Conservation (phyloP, 2,888 invertebrate species). For the Cheilosia grossa region DNA sequence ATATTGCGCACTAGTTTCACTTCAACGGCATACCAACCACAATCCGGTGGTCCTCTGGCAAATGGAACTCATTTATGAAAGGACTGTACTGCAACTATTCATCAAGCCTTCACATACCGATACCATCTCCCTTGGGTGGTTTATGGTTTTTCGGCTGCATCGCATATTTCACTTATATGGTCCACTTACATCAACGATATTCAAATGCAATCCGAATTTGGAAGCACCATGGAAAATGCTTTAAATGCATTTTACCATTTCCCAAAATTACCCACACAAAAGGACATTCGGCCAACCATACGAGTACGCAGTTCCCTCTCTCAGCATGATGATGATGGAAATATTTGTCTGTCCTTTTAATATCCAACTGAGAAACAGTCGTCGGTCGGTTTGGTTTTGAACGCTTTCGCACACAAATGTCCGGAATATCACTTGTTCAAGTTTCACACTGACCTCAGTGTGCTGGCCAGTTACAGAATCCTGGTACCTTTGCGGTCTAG, state of each 20-base stretch:
- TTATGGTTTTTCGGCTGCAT: conserved; percentile 38
- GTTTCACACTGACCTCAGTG: conserved; percentile 43
- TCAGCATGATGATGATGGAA: conserved; percentile 54
- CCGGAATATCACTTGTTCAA: conserved; percentile 44
- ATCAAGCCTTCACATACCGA: conserved; percentile 12
- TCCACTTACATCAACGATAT: conserved; percentile 65
- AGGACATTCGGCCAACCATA: conserved; percentile 45
- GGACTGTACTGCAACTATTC: conserved; percentile 24
- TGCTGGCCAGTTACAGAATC: conserved; percentile 8
- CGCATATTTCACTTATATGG: conserved; percentile 65
- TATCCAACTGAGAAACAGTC: conserved; percentile 20
- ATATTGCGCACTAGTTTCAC: no score
- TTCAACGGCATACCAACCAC: no score
- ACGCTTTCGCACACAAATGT: conserved; percentile 45
- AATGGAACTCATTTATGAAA: conserved; percentile 55
- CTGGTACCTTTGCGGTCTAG: no score
- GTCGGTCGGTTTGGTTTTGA: neutral
- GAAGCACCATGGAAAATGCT: conserved; percentile 58
- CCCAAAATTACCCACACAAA: conserved; percentile 64
- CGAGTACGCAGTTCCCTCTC: neutral
- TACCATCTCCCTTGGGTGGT: conserved; percentile 31
- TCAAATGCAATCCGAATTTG: conserved; percentile 57
- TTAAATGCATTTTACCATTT: conserved; percentile 67
- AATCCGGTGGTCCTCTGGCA: no score
- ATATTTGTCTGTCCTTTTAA: conserved; percentile 20